Evolutionary conservation across 1,140 invertebrate species (phyloP), one percentile per base, ranked within the genome.

Genomic region (Sycobia sp.): DNA sequence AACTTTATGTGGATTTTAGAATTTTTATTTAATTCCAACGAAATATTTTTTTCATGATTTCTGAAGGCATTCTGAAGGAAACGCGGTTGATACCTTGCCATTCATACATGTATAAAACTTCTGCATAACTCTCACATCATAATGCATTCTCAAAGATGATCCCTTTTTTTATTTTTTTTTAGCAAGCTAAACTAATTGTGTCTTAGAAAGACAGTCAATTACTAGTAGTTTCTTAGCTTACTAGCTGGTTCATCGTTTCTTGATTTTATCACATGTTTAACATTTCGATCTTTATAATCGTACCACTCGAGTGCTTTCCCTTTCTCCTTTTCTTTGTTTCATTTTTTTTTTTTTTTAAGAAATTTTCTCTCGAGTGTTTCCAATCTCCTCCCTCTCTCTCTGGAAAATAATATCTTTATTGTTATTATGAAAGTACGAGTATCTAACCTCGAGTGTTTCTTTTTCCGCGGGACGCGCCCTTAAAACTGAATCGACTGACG

Each of bases 291-390:
- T 56, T 64, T 65, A 65, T 47, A 69, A 68, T 71, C 50, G 60
- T 72, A 69, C 63, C 68, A 69, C 47, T 69, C 61, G 55, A 64
- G 53, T n/a, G 53, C n/a, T n/a, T n/a, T n/a, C n/a, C n/a, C n/a
- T n/a, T n/a, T n/a, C n/a, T n/a, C n/a, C n/a, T n/a, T n/a, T n/a
- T n/a, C n/a, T n/a, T n/a, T n/a, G n/a, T n/a, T n/a, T n/a, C n/a
- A n/a, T n/a, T n/a, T n/a, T n/a, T n/a, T n/a, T n/a, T n/a, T n/a
- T n/a, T n/a, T n/a, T n/a, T n/a, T n/a, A n/a, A n/a, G n/a, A n/a
- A n/a, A n/a, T n/a, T n/a, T n/a, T n/a, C n/a, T n/a, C n/a, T n/a
- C n/a, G n/a, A n/a, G n/a, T n/a, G n/a, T n/a, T n/a, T n/a, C n/a
- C n/a, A n/a, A n/a, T n/a, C n/a, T n/a, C n/a, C n/a, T n/a, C n/a